Evolutionary conservation across 2,113 vertebrate species (phyloP), one percentile per base, ranked within the genome.

Genomic region (Octodon degus): DNA sequence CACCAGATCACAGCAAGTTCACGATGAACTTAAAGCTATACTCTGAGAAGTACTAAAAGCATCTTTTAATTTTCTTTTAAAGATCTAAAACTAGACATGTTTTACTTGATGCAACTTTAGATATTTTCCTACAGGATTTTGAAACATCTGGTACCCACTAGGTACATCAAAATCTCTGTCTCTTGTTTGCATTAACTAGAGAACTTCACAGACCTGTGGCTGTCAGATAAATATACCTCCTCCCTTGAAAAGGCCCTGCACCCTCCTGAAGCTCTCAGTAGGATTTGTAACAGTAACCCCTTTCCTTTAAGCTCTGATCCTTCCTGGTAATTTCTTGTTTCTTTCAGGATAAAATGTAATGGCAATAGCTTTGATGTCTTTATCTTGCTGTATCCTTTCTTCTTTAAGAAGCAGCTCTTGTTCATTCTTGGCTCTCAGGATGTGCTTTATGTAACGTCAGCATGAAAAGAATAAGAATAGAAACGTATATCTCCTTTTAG

Each of bases 331-430:
- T 91, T 97, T 86, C 97, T 96, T 97, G 95, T 97, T 97, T 97
- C 98, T 98, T 97, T 96, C 95, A 7, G 37, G 90, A 89, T 40
- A 70, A 30, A 94, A 92, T 76, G 43, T 43, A 94, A 95, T 40
- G 58, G 92, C 67, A 62, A 86, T 47, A 53, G 86, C 97, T 98
- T 98, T 98, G 96, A 98, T 97, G 96, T 97, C 95, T 97, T 98
- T 97, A 53, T 96, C 96, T 97, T 70, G 9, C 62, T 88, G 92
- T 95, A 90, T 90, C 96, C 95, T 98, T 98, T 97, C 89, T 98
- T 98, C 97, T 97, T 95, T 94, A 92, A 97, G 97, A 97, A 97
- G 53, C 37, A 67, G 30, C 94, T 97, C 94, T 97, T 95, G 94
- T 90, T 97, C 89, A 89, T 97, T 86, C 95, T 92, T 40, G 50